These are phyloP conservation scores for Diplodus sargus DNA, from an alignment of 2,797 vertebrate genomes.

Conservation along the genomic window DNA sequence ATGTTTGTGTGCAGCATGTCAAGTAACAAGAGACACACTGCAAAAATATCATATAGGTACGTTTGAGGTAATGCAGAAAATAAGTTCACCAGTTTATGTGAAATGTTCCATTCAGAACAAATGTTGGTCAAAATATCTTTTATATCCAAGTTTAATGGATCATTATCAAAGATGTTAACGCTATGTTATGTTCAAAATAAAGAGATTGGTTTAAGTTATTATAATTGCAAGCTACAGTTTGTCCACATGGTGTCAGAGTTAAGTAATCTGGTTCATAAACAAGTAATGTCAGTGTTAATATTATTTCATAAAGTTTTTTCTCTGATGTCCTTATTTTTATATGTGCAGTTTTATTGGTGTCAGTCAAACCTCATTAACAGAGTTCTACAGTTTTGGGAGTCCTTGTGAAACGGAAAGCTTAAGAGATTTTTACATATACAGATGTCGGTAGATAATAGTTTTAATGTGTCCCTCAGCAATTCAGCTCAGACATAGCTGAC, in stretches of 20 bases:
- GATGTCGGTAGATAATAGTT: not conserved
- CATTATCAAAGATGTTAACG: too few relatives aligned
- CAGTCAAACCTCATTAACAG: not conserved
- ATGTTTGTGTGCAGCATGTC: too few relatives aligned
- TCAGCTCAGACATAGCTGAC: conserved; percentile 94
- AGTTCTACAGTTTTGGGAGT: too few relatives aligned
- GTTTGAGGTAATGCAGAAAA: too few relatives aligned
- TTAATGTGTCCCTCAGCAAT: conserved; percentile 88
- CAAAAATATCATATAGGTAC: too few relatives aligned
- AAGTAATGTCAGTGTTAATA: not conserved
- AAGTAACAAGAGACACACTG: too few relatives aligned
- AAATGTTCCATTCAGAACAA: too few relatives aligned
- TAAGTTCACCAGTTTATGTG: too few relatives aligned
- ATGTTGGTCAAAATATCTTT: too few relatives aligned
- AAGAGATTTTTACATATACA: not conserved
- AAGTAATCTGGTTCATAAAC: not conserved
- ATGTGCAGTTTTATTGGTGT: not conserved
- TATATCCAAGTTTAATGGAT: too few relatives aligned
- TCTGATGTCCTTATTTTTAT: not conserved
- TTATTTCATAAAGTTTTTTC: not conserved
- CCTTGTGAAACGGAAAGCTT: not conserved
- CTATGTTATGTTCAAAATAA: too few relatives aligned
- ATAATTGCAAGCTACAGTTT: not conserved
- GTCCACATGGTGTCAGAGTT: not conserved
- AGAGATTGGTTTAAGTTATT: too few relatives aligned